A percentile compares a stretch with the other conserved stretches of the same genome.
phyloP scores from a whole-genome alignment of 1,140 invertebrate species.

The Acromyrmex echinatior region DNA sequence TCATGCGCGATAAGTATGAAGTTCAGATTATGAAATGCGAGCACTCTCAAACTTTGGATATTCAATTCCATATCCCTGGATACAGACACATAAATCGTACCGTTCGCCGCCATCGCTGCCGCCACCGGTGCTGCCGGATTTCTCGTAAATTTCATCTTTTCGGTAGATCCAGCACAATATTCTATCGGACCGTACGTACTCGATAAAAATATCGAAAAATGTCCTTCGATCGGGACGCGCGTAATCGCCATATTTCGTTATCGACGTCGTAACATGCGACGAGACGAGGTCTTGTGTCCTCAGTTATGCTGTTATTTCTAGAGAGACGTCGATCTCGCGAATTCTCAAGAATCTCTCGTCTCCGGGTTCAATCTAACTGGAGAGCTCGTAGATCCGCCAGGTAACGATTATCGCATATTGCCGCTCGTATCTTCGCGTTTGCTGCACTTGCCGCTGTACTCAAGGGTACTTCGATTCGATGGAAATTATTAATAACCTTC shows the following conservation, averaged over 20 bases:
- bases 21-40: constrained; percentile 47
- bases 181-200: constrained; percentile 49
- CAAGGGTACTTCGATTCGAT: neutral
- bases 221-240: constrained; percentile 3
- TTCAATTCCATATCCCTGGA: constrained; percentile 63
- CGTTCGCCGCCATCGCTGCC: constrained; percentile 23
- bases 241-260: constrained; percentile 62
- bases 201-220: constrained; percentile 60
- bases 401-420: constrained; percentile 57
- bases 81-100: constrained; percentile 59
- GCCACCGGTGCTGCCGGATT: constrained; percentile 35
- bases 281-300: neutral
- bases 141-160: constrained; percentile 61
- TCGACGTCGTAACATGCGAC: constrained; percentile 36
- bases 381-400: constrained; percentile 36
- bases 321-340: constrained; percentile 35
- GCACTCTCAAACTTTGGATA: constrained; percentile 54
- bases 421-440: constrained; percentile 25
- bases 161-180: constrained; percentile 59
- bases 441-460: constrained; percentile 24
- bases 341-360: constrained; percentile 40
- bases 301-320: constrained; percentile 50
- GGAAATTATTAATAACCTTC: constrained; percentile 72
- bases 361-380: constrained; percentile 3
- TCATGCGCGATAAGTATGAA: constrained; percentile 15